Evolutionary conservation across 2,797 vertebrate species (phyloP).

Genomic region (Cephalopachus bancanus): DNA sequence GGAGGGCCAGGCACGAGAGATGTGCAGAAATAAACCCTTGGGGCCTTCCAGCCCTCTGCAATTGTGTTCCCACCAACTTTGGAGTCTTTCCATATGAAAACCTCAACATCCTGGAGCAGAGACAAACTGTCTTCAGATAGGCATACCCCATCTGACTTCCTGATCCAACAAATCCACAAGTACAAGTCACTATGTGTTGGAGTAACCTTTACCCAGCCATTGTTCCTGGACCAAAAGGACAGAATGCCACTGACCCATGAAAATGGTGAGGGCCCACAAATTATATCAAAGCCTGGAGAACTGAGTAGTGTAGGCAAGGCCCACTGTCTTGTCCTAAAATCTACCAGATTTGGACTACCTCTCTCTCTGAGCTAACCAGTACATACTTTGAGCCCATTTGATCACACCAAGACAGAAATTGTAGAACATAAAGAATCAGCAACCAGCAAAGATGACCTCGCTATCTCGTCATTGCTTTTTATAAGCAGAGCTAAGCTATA

Average conservation of each 20-base stretch:
- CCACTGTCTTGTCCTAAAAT: background rate
- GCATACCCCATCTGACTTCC: background rate
- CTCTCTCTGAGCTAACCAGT: background rate
- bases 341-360: background rate
- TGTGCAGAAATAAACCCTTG: background rate
- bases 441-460: background rate
- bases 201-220: background rate
- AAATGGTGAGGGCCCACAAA: background rate
- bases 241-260: background rate
- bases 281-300: background rate
- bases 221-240: background rate
- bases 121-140: background rate
- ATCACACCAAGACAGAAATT: background rate
- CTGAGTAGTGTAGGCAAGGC: background rate
- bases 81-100: background rate
- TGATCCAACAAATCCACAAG: background rate
- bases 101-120: background rate
- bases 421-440: background rate
- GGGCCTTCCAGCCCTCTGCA: background rate
- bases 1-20: background rate
- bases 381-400: background rate
- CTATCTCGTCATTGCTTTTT: background rate
- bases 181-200: background rate
- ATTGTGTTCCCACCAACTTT: background rate
- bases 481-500: background rate